Conservation (phyloP, 2,888 invertebrate species). For the Sarcophaga variegata region DNA sequence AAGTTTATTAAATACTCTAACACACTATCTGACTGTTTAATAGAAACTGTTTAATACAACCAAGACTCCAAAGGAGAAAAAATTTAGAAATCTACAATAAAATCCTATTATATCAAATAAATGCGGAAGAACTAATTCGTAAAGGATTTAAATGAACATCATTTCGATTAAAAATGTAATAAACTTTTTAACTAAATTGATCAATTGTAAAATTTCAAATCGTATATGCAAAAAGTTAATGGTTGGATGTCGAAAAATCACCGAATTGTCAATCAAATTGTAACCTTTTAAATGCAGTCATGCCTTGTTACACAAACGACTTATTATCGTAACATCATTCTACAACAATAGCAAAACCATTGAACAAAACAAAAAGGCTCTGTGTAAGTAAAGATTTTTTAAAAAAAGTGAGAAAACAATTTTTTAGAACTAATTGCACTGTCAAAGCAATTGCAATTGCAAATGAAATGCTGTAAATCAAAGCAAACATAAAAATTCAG, state of each 20-base stretch:
- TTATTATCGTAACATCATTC: conserved; percentile 29
- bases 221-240: conserved; percentile 2
- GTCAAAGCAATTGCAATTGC: conserved; percentile 56
- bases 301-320: conserved; percentile 27
- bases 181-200: not conserved
- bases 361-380: conserved; percentile 11
- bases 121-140: too few relatives aligned
- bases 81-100: too few relatives aligned
- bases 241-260: conserved; percentile 15
- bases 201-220: not conserved
- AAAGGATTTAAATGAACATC: too few relatives aligned
- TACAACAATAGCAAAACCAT: conserved; percentile 5
- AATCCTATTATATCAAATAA: too few relatives aligned
- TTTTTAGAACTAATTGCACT: conserved; percentile 51
- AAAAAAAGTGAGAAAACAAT: conserved; percentile 5
- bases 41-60: too few relatives aligned
- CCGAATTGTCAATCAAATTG: conserved; percentile 38
- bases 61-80: too few relatives aligned
- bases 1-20: too few relatives aligned
- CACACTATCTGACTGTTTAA: too few relatives aligned
- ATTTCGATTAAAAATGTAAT: too few relatives aligned
- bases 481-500: conserved; percentile 23
- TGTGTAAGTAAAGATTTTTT: conserved; percentile 28
- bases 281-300: conserved; percentile 38
- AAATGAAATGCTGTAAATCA: conserved; percentile 59